These are phyloP conservation scores for Pungitius pungitius DNA, from an alignment of 2,113 vertebrate species.

Conservation along the genomic window DNA sequence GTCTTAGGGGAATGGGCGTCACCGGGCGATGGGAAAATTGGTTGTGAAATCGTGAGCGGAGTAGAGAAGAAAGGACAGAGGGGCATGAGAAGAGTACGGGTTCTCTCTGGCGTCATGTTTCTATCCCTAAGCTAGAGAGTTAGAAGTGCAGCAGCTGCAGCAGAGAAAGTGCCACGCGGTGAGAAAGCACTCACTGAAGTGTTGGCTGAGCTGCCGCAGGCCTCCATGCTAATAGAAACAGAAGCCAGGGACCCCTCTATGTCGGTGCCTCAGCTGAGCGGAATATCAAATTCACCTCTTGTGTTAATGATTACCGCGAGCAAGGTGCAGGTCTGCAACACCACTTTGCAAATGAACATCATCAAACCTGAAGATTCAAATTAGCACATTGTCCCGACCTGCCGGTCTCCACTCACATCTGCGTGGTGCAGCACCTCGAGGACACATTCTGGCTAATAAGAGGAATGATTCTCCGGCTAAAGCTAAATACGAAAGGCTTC, in stretches of 20 bases:
- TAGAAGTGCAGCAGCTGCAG: conserved; percentile 66
- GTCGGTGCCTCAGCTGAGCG: conserved; percentile 58
- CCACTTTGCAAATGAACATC: conserved; percentile 67
- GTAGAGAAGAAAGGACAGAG: conserved; percentile 40
- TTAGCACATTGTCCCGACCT: conserved; percentile 55
- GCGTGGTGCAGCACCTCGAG: conserved; percentile 32
- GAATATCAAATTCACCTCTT: conserved; percentile 68
- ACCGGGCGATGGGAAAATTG: conserved; percentile 67
- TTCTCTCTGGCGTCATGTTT: conserved; percentile 66
- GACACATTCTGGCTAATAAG: conserved; percentile 56
- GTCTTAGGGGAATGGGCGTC: conserved; percentile 66
- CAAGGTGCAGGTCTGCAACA: conserved; percentile 60
- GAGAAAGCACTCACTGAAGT: conserved; percentile 66
- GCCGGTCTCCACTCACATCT: conserved; percentile 17
- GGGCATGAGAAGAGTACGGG: conserved; percentile 53
- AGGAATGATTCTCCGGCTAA: conserved; percentile 16
- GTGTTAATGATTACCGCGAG: conserved; percentile 75
- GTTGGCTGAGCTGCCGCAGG: conserved; percentile 61
- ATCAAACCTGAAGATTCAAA: conserved; percentile 66
- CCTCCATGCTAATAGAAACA: conserved; percentile 73
- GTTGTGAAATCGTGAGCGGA: conserved; percentile 64
- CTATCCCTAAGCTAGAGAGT: conserved; percentile 59
- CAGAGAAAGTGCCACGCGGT: conserved; percentile 52
- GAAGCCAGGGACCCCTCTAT: conserved; percentile 66
- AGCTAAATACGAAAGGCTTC: conserved; percentile 26